Base-by-base conservation (phyloP, 2,888 invertebrate species). In the Netelia virgata region DNA sequence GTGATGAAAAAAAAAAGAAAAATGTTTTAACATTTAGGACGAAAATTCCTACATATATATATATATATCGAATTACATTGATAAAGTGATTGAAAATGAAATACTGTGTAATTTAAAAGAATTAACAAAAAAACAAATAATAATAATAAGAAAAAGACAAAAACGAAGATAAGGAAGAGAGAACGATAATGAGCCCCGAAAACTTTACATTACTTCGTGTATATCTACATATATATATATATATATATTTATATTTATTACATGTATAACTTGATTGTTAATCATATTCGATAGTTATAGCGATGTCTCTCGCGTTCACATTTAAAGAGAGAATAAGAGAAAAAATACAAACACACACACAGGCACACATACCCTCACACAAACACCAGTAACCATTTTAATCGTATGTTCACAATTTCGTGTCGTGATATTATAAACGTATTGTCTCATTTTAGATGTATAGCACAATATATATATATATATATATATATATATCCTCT, bases 361-460 rank as follows among this genome's bases (percentile, higher is more conserved):
- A 28, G 3, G 5, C 41, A 53, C 3, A 63, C 28, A 18, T 10
- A 55, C 9, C 47, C 11, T 23, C 63, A 78, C 20, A 61, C 61
- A 28, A 10, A 14, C 20, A 53, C 28, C 3, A 28, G 28, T 5
- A 28, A 28, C 28, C 28, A 28, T 28, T 77, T 69, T 77, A 70
- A 41, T 64, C 50, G 75, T 81, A 85, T 90, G 91, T 91, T 86
- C n/a, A 91, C 90, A 28, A 92, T 90, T 93, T 91, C 91, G 90
- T 92, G 92, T 93, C 91, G 91, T 92, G 91, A 91, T 91, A 91
- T 90, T 88, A 90, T 89, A 88, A 90, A 64, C 80, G 36, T 84
- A 80, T 41, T 57, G 57, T 85, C 69, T 72, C 77, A 72, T 64
- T 75, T 80, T 86, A 85, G 81, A 73, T 86, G 82, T 75, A 82